These are phyloP conservation scores for Hoplostethus mediterraneus DNA, from an alignment of 2,797 vertebrate species.

Conservation along the genomic window DNA sequence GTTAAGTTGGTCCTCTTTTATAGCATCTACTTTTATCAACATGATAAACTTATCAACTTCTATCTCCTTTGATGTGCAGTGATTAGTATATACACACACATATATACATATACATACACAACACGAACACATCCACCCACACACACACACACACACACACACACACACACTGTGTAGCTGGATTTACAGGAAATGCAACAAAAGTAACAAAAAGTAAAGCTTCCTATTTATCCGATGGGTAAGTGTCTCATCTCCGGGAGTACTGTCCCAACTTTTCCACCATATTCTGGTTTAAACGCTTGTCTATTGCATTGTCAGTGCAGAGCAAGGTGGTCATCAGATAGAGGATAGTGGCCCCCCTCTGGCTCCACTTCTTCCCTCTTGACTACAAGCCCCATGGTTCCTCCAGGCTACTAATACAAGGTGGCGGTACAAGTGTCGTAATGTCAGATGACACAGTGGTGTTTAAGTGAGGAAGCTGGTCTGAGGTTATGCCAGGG, in stretches of 20 bases:
- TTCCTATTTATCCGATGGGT: conserved; percentile 27
- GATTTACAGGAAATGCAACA: conserved; percentile 27
- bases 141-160: conserved; percentile 8
- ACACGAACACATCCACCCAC: conserved; percentile 7
- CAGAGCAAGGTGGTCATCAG: conserved; percentile 3
- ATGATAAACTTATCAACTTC: conserved; percentile 74
- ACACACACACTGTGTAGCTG: conserved; percentile 1
- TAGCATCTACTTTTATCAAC: conserved; percentile 74
- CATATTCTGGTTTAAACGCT: conserved; percentile 20
- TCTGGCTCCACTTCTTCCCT: conserved; percentile 22
- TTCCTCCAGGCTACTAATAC: conserved; percentile 12
- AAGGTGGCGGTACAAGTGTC: conserved; percentile 8
- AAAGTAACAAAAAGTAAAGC: conserved; percentile 15
- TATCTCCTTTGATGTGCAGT: conserved; percentile 43
- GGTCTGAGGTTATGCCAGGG: conserved; percentile 85
- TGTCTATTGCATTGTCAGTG: background rate
- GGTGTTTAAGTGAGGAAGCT: conserved; percentile 2
- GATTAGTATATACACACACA: conserved; percentile 18
- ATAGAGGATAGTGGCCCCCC: conserved; percentile 18
- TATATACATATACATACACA: background rate
- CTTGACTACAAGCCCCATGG: conserved; percentile 3
- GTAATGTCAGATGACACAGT: conserved; percentile 25
- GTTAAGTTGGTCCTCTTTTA: conserved; percentile 20
- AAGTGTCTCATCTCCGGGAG: conserved; percentile 23
- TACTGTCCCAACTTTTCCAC: conserved; percentile 27